Conservation (phyloP, 2,888 invertebrate species). For the Clunio marinus region DNA sequence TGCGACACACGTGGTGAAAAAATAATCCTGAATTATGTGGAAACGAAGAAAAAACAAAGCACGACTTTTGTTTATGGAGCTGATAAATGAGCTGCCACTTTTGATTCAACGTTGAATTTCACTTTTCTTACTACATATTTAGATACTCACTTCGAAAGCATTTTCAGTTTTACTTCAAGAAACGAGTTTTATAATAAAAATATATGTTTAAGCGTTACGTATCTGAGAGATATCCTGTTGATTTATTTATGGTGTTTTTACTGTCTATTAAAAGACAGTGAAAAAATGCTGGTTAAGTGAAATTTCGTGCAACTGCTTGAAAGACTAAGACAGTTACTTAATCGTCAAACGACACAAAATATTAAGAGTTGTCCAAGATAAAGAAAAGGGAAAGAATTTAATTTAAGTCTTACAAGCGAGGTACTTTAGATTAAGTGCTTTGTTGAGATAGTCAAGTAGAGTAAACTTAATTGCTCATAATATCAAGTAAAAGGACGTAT, state of each 20-base stretch:
- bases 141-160: too few relatives aligned
- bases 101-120: too few relatives aligned
- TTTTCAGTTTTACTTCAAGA: too few relatives aligned
- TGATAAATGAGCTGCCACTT: too few relatives aligned
- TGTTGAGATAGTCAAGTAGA: not conserved
- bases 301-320: not conserved
- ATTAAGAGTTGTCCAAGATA: not conserved
- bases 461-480: too few relatives aligned
- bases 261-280: slow-evolving; percentile 20
- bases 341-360: not conserved
- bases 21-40: too few relatives aligned
- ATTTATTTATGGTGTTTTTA: slow-evolving; percentile 36
- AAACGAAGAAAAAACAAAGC: too few relatives aligned
- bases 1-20: slow-evolving; percentile 1
- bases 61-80: too few relatives aligned
- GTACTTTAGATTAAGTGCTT: not conserved
- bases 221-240: slow-evolving; percentile 19
- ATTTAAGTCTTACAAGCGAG: too few relatives aligned
- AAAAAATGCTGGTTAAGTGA: not conserved
- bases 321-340: not conserved
- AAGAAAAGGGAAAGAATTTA: too few relatives aligned
- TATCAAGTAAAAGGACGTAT: too few relatives aligned
- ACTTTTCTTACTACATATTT: too few relatives aligned
- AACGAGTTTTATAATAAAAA: not conserved
- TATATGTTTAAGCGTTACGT: not conserved